Evolutionary conservation across 2,797 vertebrate genomes (phyloP).

Genomic region (Streptopelia turtur): DNA sequence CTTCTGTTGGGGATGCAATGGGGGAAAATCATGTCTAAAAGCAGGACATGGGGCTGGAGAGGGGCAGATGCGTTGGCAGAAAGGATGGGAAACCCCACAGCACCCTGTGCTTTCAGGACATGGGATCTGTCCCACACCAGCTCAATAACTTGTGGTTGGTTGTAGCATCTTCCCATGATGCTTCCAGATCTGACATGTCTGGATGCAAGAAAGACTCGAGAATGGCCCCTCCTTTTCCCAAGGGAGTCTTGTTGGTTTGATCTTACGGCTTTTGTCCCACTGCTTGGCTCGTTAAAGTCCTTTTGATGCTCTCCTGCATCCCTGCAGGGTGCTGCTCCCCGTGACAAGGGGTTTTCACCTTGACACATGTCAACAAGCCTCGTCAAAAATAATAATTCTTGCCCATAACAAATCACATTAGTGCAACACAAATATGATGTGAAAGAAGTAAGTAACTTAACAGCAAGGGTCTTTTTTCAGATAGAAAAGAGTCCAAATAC

Average conservation of each 20-base stretch:
- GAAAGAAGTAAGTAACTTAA: neutral
- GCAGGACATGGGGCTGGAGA: neutral
- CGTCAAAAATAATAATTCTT: neutral
- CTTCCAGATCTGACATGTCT: no score
- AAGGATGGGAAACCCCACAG: neutral
- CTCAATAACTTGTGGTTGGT: neutral
- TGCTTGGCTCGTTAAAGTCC: neutral
- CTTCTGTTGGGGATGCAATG: neutral
- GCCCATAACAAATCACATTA: neutral
- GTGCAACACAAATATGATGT: neutral
- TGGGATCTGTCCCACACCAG: neutral
- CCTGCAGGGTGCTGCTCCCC: neutral
- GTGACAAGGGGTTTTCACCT: neutral
- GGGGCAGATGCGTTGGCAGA: neutral
- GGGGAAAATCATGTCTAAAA: neutral
- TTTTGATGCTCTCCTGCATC: neutral
- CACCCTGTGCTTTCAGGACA: neutral
- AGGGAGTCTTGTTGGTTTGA: neutral
- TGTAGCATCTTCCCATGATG: neutral
- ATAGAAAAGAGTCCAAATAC: neutral
- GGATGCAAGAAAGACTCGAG: neutral
- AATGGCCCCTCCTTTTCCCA: neutral
- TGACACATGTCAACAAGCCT: fast-evolving
- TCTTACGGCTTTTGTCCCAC: neutral
- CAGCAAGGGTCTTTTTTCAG: neutral